phyloP scores from a whole-genome alignment of 92 coral and sea anemone genomes.

The Porites evermanni region DNA sequence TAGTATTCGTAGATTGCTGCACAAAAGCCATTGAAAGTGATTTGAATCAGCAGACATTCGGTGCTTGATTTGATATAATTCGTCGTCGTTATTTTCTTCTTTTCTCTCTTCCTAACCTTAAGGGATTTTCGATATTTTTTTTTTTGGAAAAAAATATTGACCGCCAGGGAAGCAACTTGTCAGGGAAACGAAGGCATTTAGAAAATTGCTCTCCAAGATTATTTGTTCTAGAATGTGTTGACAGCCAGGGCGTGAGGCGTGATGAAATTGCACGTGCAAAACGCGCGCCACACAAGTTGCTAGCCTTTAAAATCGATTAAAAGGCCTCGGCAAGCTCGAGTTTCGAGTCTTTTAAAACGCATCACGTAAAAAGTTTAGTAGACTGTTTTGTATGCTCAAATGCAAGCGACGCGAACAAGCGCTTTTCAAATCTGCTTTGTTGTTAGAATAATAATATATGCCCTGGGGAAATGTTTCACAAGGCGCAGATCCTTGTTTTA shows the following conservation, averaged over 20 bases:
- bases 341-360: conserved; percentile 14
- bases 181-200: conserved; percentile 75
- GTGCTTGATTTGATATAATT: conserved; percentile 12
- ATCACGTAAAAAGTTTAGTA: neutral
- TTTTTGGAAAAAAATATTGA: conserved; percentile 2
- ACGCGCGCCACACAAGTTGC: conserved; percentile 45
- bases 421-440: conserved; percentile 37
- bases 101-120: conserved; percentile 4
- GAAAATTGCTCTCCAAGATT: conserved; percentile 72
- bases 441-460: conserved; percentile 25
- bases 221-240: conserved; percentile 83
- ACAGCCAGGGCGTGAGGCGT: conserved; percentile 89
- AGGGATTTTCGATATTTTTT: neutral
- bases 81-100: neutral
- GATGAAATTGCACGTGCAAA: conserved; percentile 67
- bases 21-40: conserved; percentile 23
- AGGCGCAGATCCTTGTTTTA: neutral
- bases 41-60: conserved; percentile 25
- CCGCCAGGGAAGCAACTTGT: conserved; percentile 32
- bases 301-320: conserved; percentile 20
- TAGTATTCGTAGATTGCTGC: conserved; percentile 8
- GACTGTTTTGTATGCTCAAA: neutral
- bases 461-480: conserved; percentile 41
- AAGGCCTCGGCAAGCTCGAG: conserved; percentile 9
- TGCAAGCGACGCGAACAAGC: conserved; percentile 20